These are phyloP conservation scores for Microchirus variegatus DNA, from an alignment of 2,797 vertebrate species.

Conservation along the genomic window DNA sequence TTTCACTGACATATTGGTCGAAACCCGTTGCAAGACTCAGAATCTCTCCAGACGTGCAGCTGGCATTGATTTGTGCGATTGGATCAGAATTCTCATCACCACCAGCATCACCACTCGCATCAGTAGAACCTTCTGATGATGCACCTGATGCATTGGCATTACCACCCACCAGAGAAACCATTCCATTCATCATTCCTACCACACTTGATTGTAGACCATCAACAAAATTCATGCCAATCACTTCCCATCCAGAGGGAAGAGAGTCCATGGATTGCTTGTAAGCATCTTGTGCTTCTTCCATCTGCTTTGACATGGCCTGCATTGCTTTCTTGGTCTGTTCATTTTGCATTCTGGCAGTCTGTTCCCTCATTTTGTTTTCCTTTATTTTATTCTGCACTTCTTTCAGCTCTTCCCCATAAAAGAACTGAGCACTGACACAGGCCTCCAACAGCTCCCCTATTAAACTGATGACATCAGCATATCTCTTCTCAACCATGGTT, in stretches of 20 bases:
- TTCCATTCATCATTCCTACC: background rate
- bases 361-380: background rate
- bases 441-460: constrained; percentile 3
- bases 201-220: background rate
- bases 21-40: background rate
- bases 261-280: constrained; percentile 4
- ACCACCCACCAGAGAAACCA: background rate
- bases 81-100: background rate
- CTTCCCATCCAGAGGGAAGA: background rate
- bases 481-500: background rate
- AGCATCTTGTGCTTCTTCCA: constrained; percentile 1
- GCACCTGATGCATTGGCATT: rapidly evolving
- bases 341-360: background rate
- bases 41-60: background rate
- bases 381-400: background rate
- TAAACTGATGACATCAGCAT: background rate
- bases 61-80: background rate
- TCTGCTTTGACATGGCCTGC: background rate
- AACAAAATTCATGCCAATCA: constrained; percentile 3
- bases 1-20: background rate
- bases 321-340: constrained; percentile 1
- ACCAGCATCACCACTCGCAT: background rate
- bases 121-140: background rate
- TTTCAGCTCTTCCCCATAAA: constrained; percentile 1
- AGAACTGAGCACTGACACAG: background rate